These are phyloP conservation scores for Ormyrus nitidulus DNA, from an alignment of 2,888 invertebrate species.

Conservation along the genomic window DNA sequence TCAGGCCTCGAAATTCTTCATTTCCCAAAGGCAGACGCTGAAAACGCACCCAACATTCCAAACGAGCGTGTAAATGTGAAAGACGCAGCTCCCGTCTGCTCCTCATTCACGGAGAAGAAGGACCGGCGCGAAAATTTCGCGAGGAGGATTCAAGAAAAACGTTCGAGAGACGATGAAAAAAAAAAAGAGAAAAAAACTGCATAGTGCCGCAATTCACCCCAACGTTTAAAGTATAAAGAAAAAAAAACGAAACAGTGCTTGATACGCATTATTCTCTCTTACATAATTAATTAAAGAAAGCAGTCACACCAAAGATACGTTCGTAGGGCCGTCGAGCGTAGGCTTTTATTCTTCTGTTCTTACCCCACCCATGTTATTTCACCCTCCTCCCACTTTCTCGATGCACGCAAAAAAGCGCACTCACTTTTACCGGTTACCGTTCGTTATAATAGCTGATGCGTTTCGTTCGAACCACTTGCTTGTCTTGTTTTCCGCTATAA, in stretches of 20 bases:
- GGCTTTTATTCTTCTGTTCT: constrained; percentile 40
- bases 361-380: neutral
- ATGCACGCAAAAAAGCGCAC: constrained; percentile 10
- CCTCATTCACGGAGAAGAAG: neutral
- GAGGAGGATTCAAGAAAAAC: constrained; percentile 7
- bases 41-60: constrained; percentile 38
- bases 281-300: constrained; percentile 63
- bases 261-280: constrained; percentile 74
- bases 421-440: constrained; percentile 32
- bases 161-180: constrained; percentile 33
- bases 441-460: constrained; percentile 7
- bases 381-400: constrained; percentile 5
- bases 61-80: constrained; percentile 23
- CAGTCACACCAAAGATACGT: constrained; percentile 71
- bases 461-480: neutral
- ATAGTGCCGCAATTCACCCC: constrained; percentile 51
- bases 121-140: neutral
- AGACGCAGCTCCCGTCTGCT: neutral
- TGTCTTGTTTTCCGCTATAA: constrained; percentile 24
- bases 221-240: constrained; percentile 22
- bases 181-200: neutral
- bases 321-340: constrained; percentile 65
- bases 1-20: constrained; percentile 7
- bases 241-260: constrained; percentile 22
- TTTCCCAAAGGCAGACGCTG: neutral